These are phyloP conservation scores for Oxygymnocypris stewartii DNA, from an alignment of 2,113 vertebrate species.

Conservation along the genomic window DNA sequence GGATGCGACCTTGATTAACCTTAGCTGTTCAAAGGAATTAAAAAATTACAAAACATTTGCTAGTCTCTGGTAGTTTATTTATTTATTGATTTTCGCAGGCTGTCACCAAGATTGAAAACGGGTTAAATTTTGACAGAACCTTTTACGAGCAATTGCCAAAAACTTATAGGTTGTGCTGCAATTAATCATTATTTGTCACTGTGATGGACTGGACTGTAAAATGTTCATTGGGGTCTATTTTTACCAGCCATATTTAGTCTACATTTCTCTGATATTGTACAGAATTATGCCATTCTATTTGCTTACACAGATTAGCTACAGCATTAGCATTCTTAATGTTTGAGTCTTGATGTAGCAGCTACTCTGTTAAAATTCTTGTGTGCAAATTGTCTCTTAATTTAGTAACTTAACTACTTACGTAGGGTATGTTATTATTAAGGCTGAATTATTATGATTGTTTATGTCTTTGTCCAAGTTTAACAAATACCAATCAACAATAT, in stretches of 20 bases:
- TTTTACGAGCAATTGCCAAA: not conserved
- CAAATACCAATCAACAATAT: not conserved
- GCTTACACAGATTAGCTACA: not conserved
- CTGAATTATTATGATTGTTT: not conserved
- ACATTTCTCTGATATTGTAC: not conserved
- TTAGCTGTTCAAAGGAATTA: not conserved
- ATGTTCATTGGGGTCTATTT: not conserved
- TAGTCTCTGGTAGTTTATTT: not conserved
- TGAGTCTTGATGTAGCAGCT: not conserved
- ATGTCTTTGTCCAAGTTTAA: not conserved
- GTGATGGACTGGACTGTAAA: not conserved
- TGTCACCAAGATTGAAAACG: not conserved
- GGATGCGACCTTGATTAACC: not conserved
- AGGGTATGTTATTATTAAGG: not conserved
- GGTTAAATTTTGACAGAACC: not conserved
- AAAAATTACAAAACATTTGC: not conserved
- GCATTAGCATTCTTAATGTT: not conserved
- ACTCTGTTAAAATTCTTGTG: not conserved
- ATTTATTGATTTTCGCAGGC: too few species aligned
- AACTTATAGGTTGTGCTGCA: not conserved
- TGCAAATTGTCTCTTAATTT: not conserved
- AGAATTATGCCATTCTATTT: not conserved
- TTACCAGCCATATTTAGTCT: not conserved
- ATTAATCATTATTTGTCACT: slow-evolving; percentile 33
- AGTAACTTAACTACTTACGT: not conserved